phyloP scores from a whole-genome alignment of 2,113 vertebrate genomes.

The Synodontis membranacea region DNA sequence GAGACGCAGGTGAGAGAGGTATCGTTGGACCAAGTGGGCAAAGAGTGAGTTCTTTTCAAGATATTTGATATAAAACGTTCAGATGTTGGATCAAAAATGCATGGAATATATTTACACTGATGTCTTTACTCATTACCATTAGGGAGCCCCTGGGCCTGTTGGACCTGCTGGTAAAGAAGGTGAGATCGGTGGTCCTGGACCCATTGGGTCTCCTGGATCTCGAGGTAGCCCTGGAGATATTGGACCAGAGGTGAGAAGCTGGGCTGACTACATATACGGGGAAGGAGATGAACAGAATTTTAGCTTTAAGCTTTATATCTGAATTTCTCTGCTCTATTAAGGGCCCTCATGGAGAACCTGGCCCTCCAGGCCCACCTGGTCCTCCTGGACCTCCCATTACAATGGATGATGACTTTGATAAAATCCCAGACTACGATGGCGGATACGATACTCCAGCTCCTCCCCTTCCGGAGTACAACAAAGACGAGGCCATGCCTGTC shows the following conservation, averaged over 20 bases:
- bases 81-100: not conserved
- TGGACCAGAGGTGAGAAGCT: constrained; percentile 82
- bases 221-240: constrained; percentile 86
- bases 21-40: constrained; percentile 90
- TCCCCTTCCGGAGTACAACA: constrained; percentile 82
- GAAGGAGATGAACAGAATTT: not conserved
- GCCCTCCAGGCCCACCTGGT: constrained; percentile 87
- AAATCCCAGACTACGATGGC: constrained; percentile 76
- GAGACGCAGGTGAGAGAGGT: constrained; percentile 84
- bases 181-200: constrained; percentile 80
- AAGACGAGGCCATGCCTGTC: constrained; percentile 87
- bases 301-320: not conserved
- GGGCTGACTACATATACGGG: not conserved
- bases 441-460: constrained; percentile 61
- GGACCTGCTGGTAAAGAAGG: constrained; percentile 95
- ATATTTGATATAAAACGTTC: not conserved
- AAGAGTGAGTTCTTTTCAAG: constrained; percentile 76
- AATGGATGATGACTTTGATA: constrained; percentile 80
- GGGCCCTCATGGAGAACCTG: constrained; percentile 88
- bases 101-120: not conserved
- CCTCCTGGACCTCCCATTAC: constrained; percentile 86
- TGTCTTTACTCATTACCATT: not conserved
- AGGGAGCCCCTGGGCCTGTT: constrained; percentile 91
- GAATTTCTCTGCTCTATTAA: constrained; percentile 41
- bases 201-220: constrained; percentile 87